Evolutionary conservation across 2,113 vertebrate species (phyloP).

Genomic region (Collichthys lucidus): DNA sequence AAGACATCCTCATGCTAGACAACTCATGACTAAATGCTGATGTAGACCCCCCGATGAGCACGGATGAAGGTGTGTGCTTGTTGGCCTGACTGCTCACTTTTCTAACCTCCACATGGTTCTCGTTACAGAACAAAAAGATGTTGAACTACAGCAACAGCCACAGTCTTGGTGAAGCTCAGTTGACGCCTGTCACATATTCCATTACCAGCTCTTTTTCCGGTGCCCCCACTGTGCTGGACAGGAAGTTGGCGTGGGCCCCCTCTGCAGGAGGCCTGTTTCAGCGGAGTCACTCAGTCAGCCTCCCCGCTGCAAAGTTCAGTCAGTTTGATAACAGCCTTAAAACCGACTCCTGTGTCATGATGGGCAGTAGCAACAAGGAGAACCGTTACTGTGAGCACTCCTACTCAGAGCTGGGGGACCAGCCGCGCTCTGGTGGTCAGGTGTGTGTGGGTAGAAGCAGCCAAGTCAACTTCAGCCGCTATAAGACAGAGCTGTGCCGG

Average conservation of each 20-base stretch:
- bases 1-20: too few species aligned
- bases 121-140: conserved; percentile 83
- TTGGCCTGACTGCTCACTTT: background rate
- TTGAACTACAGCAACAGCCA: conserved; percentile 73
- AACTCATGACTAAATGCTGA: too few species aligned
- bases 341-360: conserved; percentile 76
- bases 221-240: conserved; percentile 87
- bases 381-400: conserved; percentile 89
- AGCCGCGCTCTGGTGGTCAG: conserved; percentile 46
- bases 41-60: too few species aligned
- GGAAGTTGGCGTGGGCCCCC: conserved; percentile 88
- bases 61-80: background rate
- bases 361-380: conserved; percentile 68
- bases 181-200: conserved; percentile 27
- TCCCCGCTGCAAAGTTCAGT: conserved; percentile 86
- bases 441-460: conserved; percentile 50
- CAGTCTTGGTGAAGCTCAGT: conserved; percentile 34
- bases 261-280: conserved; percentile 82
- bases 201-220: conserved; percentile 65
- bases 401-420: conserved; percentile 88
- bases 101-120: background rate
- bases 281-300: conserved; percentile 87
- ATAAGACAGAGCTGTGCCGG: conserved; percentile 93
- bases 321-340: conserved; percentile 86
- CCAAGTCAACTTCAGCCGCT: conserved; percentile 91